Base-by-base conservation (phyloP, 2,888 invertebrate species). In the Bellardia bayeri region DNA sequence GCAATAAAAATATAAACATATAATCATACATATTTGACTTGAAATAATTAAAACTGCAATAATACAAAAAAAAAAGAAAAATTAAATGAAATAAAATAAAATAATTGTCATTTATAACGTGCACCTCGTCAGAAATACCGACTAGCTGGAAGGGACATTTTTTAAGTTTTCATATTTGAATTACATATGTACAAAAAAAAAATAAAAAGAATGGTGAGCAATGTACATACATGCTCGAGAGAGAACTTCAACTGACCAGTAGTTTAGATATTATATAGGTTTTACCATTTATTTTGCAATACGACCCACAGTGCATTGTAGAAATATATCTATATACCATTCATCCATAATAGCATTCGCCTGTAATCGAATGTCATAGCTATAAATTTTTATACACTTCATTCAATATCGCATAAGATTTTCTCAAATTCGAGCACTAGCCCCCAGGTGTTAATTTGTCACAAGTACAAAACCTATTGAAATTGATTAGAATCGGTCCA, bases 21-120 rank as follows among this genome's bases (percentile, higher is more conserved):
- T 54, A 72, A 66, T 66, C 64, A 74, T 71, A 82, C 58, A 58
- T 40, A 54, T 40, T 71, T 79, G 23, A 45, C 54, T 13, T 74
- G 33, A 37, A 63, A 63, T 37, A 37, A 63, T 14, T 14, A 14
- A 14, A 61, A 63, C 37, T 14, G 63, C 63, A n/a, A 8, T 63
- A 37, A 63, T 11, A 58, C 58, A 58, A 58, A 30, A 11, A 58
- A 58, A 58, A 30, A 30, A 7, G 1, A 58, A 58, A 58, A 2
- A 2, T 40, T n/a, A 11, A 40, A 64, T n/a, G 0, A 64, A 45
- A 8, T 45, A 45, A 45, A 37, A 37, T 6, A 6, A 51, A 71
- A 37, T 51, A 69, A 80, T 49, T 71, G 14, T 51, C 23, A 11
- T 56, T 66, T 49, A 61, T 16, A 69, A 61, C 49, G 74, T 82